Percentiles rank a stretch among this genome's conserved stretches.
These are phyloP conservation scores for Iselma pallidipennis DNA, from an alignment of 2,888 invertebrate species.

Conservation along the genomic window DNA sequence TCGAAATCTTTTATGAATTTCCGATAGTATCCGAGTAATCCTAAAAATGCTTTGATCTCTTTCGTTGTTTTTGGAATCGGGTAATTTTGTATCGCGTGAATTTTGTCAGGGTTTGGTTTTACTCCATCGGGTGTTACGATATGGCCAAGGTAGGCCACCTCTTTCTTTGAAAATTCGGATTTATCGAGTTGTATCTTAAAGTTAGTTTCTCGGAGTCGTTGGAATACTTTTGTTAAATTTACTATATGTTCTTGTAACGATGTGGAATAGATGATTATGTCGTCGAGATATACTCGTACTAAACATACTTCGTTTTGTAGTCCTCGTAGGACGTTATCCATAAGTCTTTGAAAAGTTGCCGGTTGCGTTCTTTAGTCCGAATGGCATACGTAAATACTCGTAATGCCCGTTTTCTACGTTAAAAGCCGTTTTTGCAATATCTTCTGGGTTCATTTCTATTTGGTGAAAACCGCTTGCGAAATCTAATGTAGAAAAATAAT, in stretches of 20 bases:
- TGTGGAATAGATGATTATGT: constrained; percentile 30
- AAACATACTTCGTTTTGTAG: constrained; percentile 25
- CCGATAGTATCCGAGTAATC: too few relatives aligned
- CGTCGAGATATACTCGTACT: constrained; percentile 34
- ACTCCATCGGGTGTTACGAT: constrained; percentile 17
- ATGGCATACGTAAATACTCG: constrained; percentile 38
- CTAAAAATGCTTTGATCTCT: too few relatives aligned
- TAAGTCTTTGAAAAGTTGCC: constrained; percentile 35
- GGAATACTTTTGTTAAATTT: constrained; percentile 23
- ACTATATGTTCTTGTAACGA: constrained; percentile 25
- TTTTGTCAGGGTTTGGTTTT: too few relatives aligned
- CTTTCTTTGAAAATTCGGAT: constrained; percentile 24
- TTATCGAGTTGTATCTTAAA: constrained; percentile 32
- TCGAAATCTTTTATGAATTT: too few relatives aligned
- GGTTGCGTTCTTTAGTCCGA: constrained; percentile 40
- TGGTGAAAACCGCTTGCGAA: too few relatives aligned
- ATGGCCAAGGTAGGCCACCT: constrained; percentile 27
- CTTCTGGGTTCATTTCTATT: too few relatives aligned
- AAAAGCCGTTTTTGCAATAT: constrained; percentile 45
- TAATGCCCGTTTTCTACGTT: constrained; percentile 36
- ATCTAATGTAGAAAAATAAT: too few relatives aligned
- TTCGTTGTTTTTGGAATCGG: too few relatives aligned
- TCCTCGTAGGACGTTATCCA: too few relatives aligned
- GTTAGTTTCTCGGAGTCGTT: constrained; percentile 19
- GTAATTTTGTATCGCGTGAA: too few relatives aligned